Base-by-base conservation (phyloP, 2,113 vertebrate species). In the Tursiops truncatus region DNA sequence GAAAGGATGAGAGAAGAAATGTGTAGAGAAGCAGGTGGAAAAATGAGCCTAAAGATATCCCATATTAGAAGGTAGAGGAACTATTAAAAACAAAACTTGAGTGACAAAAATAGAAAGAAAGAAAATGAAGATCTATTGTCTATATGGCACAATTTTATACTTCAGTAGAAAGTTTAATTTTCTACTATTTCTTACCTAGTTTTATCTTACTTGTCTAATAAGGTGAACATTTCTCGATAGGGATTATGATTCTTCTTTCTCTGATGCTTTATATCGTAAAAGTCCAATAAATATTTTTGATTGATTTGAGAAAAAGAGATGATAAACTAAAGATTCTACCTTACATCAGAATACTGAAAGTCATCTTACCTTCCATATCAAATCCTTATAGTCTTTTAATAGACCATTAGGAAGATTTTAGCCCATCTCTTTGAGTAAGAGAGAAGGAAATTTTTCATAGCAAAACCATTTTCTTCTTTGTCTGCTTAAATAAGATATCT, bases 401-500 rank as follows among this genome's bases (percentile, higher is more conserved):
- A 92, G 89, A 89, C 63, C 50, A 82, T 90, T 94, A 94, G 47
- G 0, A 1, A 79, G 44, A 96, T 91, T 95, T 85, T 91, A 95
- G 93, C 44, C 44, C 31, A 25, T 89, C 2, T 41, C 9, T 89
- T 95, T 96, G 15, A 91, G 79, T 86, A 92, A 93, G 33, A 67
- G 23, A 94, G 56, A 95, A 71, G n/a, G 70, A 97, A 91, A 96
- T 71, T 94, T 81, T 96, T 98, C 96, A 96, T 36, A 97, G 83
- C 50, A 95, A 97, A 98, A 83, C 47, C 56, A 94, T 96, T 97
- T 98, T 77, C 83, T 28, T 84, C 58, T 87, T 94, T 91, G 80
- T 97, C 71, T 87, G 53, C 93, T 97, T 98, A 98, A 98, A 98
- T 98, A 97, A 98, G 89, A 76, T 79, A 92, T 18, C 36, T 96